These are phyloP conservation scores for Nyctalus aviator DNA, from an alignment of 2,797 vertebrate species.

Conservation along the genomic window DNA sequence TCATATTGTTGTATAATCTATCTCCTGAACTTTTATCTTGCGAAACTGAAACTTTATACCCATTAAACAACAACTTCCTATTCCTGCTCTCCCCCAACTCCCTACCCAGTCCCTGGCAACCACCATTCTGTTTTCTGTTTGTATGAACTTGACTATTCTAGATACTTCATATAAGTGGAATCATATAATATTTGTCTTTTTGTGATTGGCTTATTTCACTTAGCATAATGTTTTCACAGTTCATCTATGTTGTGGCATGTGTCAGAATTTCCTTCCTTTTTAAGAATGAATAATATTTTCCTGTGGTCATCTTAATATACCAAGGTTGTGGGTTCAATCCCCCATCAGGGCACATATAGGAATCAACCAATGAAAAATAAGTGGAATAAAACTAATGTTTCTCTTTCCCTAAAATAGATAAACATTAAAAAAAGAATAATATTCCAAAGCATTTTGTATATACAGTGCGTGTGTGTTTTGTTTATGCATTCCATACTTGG, in stretches of 20 bases:
- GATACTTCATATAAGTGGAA: not conserved
- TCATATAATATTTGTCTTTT: not conserved
- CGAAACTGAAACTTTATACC: not conserved
- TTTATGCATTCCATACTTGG: not conserved
- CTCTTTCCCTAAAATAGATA: too few species aligned
- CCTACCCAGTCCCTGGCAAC: too few species aligned
- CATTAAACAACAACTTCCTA: not conserved
- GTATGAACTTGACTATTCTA: not conserved
- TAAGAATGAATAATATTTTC: not conserved
- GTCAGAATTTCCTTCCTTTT: conserved; percentile 35
- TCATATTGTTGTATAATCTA: not conserved
- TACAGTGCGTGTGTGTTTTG: not conserved
- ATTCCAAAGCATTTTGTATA: not conserved
- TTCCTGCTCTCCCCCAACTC: not conserved
- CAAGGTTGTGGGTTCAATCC: too few species aligned
- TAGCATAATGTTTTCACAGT: not conserved
- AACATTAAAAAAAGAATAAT: not conserved
- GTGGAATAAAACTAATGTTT: too few species aligned
- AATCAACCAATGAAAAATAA: too few species aligned
- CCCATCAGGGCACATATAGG: too few species aligned
- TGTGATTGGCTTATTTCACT: not conserved
- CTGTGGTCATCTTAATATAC: too few species aligned
- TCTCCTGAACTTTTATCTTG: not conserved
- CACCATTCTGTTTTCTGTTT: not conserved
- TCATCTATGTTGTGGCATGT: not conserved